A percentile compares a stretch with the other conserved stretches of the same genome.
These are phyloP conservation scores for Drosophila helvetica DNA, from an alignment of 2,888 invertebrate species.

Conservation along the genomic window DNA sequence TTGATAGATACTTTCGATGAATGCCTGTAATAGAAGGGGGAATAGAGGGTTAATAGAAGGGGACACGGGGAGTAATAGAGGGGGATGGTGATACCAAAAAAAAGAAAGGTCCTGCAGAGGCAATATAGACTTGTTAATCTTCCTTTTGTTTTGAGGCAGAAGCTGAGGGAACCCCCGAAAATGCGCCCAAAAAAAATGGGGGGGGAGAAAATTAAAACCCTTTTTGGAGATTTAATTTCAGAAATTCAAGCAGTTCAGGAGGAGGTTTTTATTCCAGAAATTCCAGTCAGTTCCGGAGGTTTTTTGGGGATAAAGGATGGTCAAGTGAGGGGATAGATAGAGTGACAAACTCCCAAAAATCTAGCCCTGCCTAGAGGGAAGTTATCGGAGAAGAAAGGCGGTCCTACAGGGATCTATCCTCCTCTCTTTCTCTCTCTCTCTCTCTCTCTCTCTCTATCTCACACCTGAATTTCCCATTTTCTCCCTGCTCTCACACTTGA, in stretches of 20 bases:
- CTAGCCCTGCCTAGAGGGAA: not conserved
- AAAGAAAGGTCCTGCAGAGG: not conserved
- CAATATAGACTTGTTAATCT: not conserved
- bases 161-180: not conserved
- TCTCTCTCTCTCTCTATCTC: not conserved
- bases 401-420: not conserved
- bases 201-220: not conserved
- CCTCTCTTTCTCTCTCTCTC: too few relatives aligned
- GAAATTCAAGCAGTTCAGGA: too few relatives aligned
- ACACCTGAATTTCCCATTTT: not conserved
- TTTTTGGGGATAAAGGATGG: rapidly evolving
- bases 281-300: not conserved
- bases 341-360: not conserved
- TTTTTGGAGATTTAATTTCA: not conserved
- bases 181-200: not conserved
- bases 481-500: not conserved
- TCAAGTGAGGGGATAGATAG: not conserved
- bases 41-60: too few relatives aligned
- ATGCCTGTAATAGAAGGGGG: not conserved
- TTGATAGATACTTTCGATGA: not conserved
- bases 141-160: not conserved
- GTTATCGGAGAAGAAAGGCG: not conserved
- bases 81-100: not conserved
- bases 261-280: too few relatives aligned
- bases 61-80: not conserved